Conservation (phyloP, 2,797 vertebrate genomes). For the Protonibea diacanthus region DNA sequence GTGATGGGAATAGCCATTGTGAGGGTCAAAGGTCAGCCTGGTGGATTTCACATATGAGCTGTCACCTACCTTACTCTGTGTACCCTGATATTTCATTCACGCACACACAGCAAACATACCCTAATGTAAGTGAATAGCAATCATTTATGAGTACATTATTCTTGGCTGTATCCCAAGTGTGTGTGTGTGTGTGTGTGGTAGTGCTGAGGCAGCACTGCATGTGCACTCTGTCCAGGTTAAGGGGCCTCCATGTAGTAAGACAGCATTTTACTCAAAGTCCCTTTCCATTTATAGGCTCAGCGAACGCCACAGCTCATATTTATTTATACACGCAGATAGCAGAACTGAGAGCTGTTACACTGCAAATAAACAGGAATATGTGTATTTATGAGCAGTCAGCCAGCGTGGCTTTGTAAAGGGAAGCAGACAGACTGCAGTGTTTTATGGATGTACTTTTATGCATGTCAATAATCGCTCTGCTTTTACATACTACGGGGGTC, state of each 20-base stretch:
- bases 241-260: constrained; percentile 14
- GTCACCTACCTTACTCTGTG: constrained; percentile 15
- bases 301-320: constrained; percentile 50
- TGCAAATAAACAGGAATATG: constrained; percentile 35
- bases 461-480: not conserved
- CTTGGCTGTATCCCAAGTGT: constrained; percentile 17
- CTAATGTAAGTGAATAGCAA: constrained; percentile 2
- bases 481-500: constrained; percentile 16
- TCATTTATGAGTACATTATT: constrained; percentile 20
- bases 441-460: constrained; percentile 5
- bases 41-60: constrained; percentile 38
- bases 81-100: constrained; percentile 1
- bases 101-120: not conserved
- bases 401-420: constrained; percentile 24
- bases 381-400: constrained; percentile 40
- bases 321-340: constrained; percentile 51
- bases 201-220: constrained; percentile 42
- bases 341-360: constrained; percentile 23
- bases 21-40: constrained; percentile 62
- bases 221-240: constrained; percentile 24
- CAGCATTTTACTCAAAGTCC: constrained; percentile 17
- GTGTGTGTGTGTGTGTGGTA: constrained; percentile 15
- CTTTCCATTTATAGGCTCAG: constrained; percentile 44
- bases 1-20: constrained; percentile 60
- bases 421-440: not conserved